A percentile compares a stretch with the other conserved stretches of the same genome.
Conservation (phyloP, 1,140 invertebrate species). For the Drosophila lowei region DNA sequence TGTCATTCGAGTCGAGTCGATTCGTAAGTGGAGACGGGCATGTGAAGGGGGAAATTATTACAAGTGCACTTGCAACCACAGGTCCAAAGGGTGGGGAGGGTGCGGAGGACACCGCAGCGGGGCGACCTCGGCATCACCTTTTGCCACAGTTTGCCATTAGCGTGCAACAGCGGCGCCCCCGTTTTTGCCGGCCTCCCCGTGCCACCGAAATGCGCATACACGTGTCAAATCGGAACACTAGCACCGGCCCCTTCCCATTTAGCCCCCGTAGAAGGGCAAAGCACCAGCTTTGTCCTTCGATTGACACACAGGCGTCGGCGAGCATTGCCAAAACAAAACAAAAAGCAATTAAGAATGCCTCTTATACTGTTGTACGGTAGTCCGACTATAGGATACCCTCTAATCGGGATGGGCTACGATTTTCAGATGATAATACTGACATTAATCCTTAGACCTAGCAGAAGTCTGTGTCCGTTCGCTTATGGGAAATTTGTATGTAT, state of each 20-base stretch:
- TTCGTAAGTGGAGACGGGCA: too few species aligned
- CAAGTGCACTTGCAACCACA: constrained; percentile 22
- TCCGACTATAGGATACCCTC: too few species aligned
- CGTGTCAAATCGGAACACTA: too few species aligned
- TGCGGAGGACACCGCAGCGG: constrained; percentile 1
- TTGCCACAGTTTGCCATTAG: constrained; percentile 31
- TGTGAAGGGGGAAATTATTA: constrained; percentile 3
- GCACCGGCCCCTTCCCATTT: neutral
- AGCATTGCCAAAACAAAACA: constrained; percentile 9
- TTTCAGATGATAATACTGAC: too few species aligned
- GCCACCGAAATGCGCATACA: too few species aligned
- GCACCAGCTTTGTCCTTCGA: constrained; percentile 19
- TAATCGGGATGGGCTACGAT: too few species aligned
- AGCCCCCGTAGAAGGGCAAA: neutral
- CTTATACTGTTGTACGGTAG: too few species aligned
- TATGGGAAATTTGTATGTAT: too few species aligned
- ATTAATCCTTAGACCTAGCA: too few species aligned
- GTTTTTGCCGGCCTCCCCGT: too few species aligned
- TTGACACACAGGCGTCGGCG: constrained; percentile 8
- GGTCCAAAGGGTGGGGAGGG: neutral
- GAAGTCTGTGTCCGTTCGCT: too few species aligned
- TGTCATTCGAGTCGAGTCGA: constrained; percentile 20
- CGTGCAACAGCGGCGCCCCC: constrained; percentile 17
- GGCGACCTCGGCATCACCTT: constrained; percentile 14
- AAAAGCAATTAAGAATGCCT: neutral